Evolutionary conservation across 2,888 invertebrate genomes (phyloP).

Genomic region (Seira sanloemensis): DNA sequence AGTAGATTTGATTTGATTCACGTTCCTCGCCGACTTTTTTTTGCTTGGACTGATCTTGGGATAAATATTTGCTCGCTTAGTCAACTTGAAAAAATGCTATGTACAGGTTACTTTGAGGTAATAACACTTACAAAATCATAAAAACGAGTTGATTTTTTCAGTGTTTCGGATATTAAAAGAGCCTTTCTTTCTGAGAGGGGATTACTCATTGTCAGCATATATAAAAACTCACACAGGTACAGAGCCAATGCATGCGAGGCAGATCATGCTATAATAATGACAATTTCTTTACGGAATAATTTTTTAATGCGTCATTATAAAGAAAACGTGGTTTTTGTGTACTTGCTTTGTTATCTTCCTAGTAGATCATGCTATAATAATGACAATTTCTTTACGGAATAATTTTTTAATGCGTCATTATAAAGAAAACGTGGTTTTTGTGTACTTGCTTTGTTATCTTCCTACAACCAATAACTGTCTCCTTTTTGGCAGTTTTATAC

Average conservation of each 20-base stretch:
- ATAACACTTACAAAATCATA: too few species aligned
- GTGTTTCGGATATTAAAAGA: too few species aligned
- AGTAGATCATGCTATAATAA: too few species aligned
- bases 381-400: too few species aligned
- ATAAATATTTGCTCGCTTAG: neutral
- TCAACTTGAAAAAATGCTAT: too few species aligned
- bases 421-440: neutral
- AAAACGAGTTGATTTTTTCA: too few species aligned
- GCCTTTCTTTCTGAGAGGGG: too few species aligned
- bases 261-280: neutral
- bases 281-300: too few species aligned
- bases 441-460: neutral
- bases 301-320: neutral
- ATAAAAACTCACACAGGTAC: too few species aligned
- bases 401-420: neutral
- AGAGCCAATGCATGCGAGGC: too few species aligned
- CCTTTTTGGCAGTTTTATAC: neutral
- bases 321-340: neutral
- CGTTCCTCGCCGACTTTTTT: slow-evolving; percentile 1
- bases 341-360: neutral
- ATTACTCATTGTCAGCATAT: too few species aligned
- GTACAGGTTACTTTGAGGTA: neutral
- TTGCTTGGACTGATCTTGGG: neutral
- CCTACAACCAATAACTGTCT: neutral
- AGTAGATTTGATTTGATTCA: slow-evolving; percentile 25